phyloP scores from a whole-genome alignment of 2,888 invertebrate genomes.

The Serripes groenlandicus region DNA sequence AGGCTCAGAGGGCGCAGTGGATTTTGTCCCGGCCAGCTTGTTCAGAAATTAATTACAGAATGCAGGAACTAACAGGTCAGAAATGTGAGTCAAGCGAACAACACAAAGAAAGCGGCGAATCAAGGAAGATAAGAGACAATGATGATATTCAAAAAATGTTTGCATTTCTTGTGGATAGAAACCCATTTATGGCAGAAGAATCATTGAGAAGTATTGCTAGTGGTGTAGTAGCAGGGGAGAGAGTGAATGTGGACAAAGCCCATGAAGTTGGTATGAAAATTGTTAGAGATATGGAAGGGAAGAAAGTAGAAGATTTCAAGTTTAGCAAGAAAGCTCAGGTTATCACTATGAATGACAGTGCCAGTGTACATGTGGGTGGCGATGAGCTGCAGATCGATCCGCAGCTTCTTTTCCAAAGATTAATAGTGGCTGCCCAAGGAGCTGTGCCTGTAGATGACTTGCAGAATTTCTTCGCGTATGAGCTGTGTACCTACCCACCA shows the following conservation, averaged over 20 bases:
- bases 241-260: conserved; percentile 4
- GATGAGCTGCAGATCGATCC: neutral
- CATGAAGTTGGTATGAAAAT: neutral
- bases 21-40: conserved; percentile 46
- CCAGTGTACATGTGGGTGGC: neutral
- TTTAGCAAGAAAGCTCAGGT: neutral
- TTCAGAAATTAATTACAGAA: conserved; percentile 46
- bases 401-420: conserved; percentile 2
- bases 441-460: neutral
- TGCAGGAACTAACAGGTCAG: conserved; percentile 49
- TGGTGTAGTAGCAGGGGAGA: neutral
- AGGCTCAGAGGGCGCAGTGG: conserved; percentile 46
- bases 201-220: conserved; percentile 1
- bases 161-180: conserved; percentile 30
- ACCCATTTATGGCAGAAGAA: neutral
- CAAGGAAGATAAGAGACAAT: conserved; percentile 50
- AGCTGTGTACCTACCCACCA: neutral
- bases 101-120: conserved; percentile 44
- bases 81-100: conserved; percentile 49
- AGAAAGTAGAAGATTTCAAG: neutral
- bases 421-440: neutral
- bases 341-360: neutral
- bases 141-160: conserved; percentile 3
- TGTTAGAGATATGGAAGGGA: neutral
- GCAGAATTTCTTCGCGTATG: neutral